phyloP scores from a whole-genome alignment of 2,797 vertebrate species.

The Lemur catta region DNA sequence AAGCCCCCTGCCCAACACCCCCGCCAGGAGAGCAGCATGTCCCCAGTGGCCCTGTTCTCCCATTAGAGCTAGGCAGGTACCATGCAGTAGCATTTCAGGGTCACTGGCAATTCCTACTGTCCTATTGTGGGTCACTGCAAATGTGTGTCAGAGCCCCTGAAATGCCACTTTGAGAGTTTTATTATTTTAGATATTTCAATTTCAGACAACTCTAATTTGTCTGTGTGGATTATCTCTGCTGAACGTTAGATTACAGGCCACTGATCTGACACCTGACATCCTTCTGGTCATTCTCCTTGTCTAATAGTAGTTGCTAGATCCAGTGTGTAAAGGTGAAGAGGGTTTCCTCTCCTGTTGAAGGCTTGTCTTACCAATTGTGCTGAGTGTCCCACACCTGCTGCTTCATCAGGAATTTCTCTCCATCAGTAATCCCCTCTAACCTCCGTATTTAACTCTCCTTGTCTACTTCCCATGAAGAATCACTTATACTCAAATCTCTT shows the following conservation, averaged over 20 bases:
- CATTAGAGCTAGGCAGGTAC: not conserved
- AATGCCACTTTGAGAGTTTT: constrained; percentile 45
- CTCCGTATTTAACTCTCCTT: not conserved
- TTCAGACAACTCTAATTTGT: constrained; percentile 61
- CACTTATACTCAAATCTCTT: not conserved
- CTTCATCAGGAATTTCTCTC: not conserved
- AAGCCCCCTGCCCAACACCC: not conserved
- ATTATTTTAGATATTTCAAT: constrained; percentile 53
- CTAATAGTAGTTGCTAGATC: not conserved
- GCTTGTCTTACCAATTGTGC: not conserved
- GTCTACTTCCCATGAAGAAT: not conserved
- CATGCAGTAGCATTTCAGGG: not conserved
- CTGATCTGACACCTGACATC: not conserved
- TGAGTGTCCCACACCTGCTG: not conserved
- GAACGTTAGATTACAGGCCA: not conserved
- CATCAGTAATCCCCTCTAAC: not conserved
- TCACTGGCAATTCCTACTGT: not conserved
- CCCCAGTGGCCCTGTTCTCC: not conserved
- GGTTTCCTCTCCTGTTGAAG: not conserved
- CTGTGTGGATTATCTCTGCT: constrained; percentile 30
- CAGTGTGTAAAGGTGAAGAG: not conserved
- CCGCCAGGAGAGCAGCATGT: not conserved
- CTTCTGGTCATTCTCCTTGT: not conserved
- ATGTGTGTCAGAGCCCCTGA: constrained; percentile 49
- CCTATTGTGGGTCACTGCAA: not conserved